Evolutionary conservation across 2,113 vertebrate genomes (phyloP).

Genomic region (Neolamprologus brichardi): DNA sequence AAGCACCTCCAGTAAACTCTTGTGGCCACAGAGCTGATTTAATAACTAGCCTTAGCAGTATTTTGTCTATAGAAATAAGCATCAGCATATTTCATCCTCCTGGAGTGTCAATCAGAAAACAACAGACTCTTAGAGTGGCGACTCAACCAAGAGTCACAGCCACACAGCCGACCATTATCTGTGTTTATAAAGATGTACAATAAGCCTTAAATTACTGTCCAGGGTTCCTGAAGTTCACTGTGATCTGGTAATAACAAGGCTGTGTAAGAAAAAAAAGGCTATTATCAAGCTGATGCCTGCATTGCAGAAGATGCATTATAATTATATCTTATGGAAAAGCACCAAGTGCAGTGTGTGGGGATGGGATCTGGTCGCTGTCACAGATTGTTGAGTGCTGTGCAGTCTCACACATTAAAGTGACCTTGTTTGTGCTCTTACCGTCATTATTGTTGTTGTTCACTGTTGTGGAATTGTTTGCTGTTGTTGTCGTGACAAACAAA

Average conservation of each 20-base stretch:
- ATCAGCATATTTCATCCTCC: slow-evolving; percentile 17
- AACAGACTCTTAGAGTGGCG: neutral
- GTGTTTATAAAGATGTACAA: slow-evolving; percentile 23
- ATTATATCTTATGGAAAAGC: slow-evolving; percentile 18
- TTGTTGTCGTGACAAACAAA: slow-evolving; percentile 60
- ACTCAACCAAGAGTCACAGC: neutral
- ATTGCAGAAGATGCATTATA: neutral
- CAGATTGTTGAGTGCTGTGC: neutral
- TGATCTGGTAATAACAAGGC: slow-evolving; percentile 46
- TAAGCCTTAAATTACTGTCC: slow-evolving; percentile 46
- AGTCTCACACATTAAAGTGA: neutral
- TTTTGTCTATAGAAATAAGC: slow-evolving; percentile 49
- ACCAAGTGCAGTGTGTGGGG: neutral
- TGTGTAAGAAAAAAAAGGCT: slow-evolving; percentile 11
- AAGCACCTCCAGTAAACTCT: neutral
- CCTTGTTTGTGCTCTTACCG: slow-evolving; percentile 24
- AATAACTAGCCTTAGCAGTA: slow-evolving; percentile 31
- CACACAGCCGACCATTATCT: slow-evolving; percentile 1
- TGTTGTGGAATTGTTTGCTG: slow-evolving; percentile 16
- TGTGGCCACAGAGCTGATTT: slow-evolving; percentile 23
- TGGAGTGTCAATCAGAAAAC: slow-evolving; percentile 10
- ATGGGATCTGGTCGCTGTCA: neutral
- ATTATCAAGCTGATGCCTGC: slow-evolving; percentile 28
- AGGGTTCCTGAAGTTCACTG: neutral
- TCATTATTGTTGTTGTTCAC: neutral